phyloP scores from a whole-genome alignment of 2,797 vertebrate species.

The Poeciliopsis infans region DNA sequence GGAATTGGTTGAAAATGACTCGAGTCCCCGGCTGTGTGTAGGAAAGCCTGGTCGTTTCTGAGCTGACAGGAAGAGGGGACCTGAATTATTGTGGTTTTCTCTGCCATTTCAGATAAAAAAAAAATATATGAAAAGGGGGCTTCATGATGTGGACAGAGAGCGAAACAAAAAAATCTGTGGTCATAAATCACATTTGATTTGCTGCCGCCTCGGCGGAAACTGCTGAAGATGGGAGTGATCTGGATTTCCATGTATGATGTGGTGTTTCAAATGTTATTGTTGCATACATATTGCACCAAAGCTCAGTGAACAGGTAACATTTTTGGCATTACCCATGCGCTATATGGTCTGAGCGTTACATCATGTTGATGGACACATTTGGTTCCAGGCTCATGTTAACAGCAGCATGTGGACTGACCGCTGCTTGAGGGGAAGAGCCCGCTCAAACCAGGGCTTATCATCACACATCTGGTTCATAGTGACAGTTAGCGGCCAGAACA shows the following conservation, averaged over 20 bases:
- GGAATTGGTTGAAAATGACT: not conserved
- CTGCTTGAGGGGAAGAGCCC: not conserved
- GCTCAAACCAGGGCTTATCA: slow-evolving; percentile 6
- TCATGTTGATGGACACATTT: slow-evolving; percentile 36
- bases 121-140: slow-evolving; percentile 34
- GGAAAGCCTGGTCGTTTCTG: not conserved
- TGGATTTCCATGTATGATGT: no score
- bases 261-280: not conserved
- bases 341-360: slow-evolving; percentile 13
- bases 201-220: not conserved
- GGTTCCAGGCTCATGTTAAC: slow-evolving; percentile 11
- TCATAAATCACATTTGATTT: slow-evolving; percentile 56
- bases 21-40: not conserved
- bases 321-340: slow-evolving; percentile 5
- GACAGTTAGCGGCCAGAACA: slow-evolving; percentile 35
- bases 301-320: slow-evolving; percentile 17
- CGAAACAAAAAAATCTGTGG: slow-evolving; percentile 10
- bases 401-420: slow-evolving; percentile 32
- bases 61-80: slow-evolving; percentile 53
- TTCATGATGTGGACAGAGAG: slow-evolving; percentile 30
- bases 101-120: slow-evolving; percentile 66
- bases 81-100: slow-evolving; percentile 64
- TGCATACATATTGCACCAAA: slow-evolving; percentile 2
- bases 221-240: not conserved
- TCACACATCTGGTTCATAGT: slow-evolving; percentile 26